Evolutionary conservation across 1,140 invertebrate species (phyloP).

Genomic region (Neuroterus valhalla): DNA sequence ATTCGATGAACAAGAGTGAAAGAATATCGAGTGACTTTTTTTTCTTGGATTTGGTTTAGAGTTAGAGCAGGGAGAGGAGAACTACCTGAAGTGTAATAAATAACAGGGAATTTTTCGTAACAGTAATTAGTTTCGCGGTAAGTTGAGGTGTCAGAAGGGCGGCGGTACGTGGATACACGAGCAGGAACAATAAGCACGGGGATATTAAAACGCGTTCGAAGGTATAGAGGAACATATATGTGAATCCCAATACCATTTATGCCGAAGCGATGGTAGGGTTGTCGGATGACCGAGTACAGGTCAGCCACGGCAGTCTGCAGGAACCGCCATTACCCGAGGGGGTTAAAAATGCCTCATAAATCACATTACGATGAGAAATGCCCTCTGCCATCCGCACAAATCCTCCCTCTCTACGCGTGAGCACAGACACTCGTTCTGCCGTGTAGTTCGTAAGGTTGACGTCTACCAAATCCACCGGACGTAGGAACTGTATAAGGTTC

Average conservation of each 20-base stretch:
- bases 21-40: neutral
- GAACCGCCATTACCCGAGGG: conserved; percentile 54
- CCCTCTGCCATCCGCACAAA: conserved; percentile 53
- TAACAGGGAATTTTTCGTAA: conserved; percentile 48
- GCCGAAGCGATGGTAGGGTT: conserved; percentile 15
- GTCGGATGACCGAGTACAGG: conserved; percentile 39
- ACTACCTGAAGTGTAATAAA: conserved; percentile 45
- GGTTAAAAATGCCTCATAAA: conserved; percentile 70
- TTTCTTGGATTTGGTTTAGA: neutral
- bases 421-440: conserved; percentile 10
- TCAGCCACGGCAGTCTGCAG: conserved; percentile 41
- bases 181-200: conserved; percentile 40
- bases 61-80: neutral
- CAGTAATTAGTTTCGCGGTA: conserved; percentile 51
- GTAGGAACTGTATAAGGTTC: neutral
- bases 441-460: conserved; percentile 16
- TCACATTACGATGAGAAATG: conserved; percentile 68
- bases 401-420: conserved; percentile 30
- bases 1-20: neutral
- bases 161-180: conserved; percentile 30
- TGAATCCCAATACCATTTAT: conserved; percentile 42
- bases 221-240: conserved; percentile 36
- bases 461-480: conserved; percentile 18
- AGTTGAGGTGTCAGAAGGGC: conserved; percentile 44
- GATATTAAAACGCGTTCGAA: conserved; percentile 43